Percentiles rank a stretch among this genome's conserved stretches.
Evolutionary conservation across 2,888 invertebrate species (phyloP).

Genomic region (Pristionchus entomophagus): DNA sequence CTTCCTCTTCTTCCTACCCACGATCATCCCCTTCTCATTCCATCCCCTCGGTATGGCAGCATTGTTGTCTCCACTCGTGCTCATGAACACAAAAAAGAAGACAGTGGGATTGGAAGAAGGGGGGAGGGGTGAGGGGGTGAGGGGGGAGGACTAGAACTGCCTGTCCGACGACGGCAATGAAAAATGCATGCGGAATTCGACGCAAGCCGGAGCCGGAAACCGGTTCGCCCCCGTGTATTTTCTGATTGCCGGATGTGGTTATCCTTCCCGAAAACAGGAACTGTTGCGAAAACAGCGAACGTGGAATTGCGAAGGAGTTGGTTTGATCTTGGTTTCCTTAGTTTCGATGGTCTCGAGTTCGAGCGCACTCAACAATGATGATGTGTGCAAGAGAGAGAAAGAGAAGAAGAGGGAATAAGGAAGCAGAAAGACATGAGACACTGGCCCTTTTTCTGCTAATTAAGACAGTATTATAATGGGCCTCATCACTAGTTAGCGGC

Average conservation of each 20-base stretch:
- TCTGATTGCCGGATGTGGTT: conserved; percentile 1
- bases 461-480: not conserved
- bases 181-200: conserved; percentile 34
- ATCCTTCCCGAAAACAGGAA: not conserved
- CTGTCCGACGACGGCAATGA: not conserved
- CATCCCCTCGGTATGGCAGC: not conserved
- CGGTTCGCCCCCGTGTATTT: not conserved
- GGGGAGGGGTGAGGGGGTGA: not conserved
- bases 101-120: not conserved
- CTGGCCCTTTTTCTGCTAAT: conserved; percentile 4
- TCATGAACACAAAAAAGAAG: conserved; percentile 1
- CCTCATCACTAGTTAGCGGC: not conserved
- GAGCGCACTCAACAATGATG: not conserved
- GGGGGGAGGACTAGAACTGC: not conserved
- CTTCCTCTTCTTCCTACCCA: too few relatives aligned
- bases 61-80: not conserved
- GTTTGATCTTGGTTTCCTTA: not conserved
- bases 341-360: not conserved
- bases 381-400: not conserved
- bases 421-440: not conserved
- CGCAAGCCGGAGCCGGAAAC: conserved; percentile 6
- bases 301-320: not conserved
- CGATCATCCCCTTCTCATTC: conserved; percentile 5
- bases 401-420: not conserved
- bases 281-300: not conserved